Evolutionary conservation across 2,888 invertebrate genomes (phyloP).

Genomic region (Parnassius orleans): DNA sequence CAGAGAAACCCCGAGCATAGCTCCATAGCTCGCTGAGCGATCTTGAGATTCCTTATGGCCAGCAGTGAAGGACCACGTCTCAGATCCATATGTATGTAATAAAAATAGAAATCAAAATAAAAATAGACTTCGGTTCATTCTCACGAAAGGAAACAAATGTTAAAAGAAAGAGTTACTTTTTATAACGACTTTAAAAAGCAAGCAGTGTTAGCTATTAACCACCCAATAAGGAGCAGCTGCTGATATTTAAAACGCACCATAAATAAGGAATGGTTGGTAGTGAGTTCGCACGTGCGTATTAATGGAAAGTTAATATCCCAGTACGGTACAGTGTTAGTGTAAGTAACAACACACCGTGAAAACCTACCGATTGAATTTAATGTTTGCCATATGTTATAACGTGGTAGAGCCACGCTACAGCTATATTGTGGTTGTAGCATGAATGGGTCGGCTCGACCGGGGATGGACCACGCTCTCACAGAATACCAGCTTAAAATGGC

Average conservation of each 20-base stretch:
- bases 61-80: too few relatives aligned
- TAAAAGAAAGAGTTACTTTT: constrained; percentile 1
- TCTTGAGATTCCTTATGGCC: too few relatives aligned
- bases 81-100: too few relatives aligned
- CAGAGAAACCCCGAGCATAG: too few relatives aligned
- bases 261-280: constrained; percentile 2
- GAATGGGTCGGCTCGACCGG: too few relatives aligned
- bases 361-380: constrained; percentile 3
- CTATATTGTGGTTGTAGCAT: too few relatives aligned
- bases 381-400: not conserved
- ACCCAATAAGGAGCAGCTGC: constrained; percentile 2
- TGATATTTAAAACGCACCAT: constrained; percentile 11
- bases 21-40: too few relatives aligned
- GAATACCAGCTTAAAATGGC: too few relatives aligned
- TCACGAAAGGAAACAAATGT: not conserved
- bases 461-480: too few relatives aligned
- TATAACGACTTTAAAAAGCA: constrained; percentile 5
- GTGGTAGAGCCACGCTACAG: too few relatives aligned
- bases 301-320: constrained; percentile 8
- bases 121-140: constrained; percentile 1
- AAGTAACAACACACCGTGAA: not conserved
- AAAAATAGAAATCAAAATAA: constrained; percentile 1
- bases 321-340: not conserved
- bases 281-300: constrained; percentile 9
- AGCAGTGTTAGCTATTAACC: constrained; percentile 1